Percentiles rank a stretch among this genome's conserved stretches.
Conservation (phyloP, 2,797 vertebrate species). For the Luscinia megarhynchos region DNA sequence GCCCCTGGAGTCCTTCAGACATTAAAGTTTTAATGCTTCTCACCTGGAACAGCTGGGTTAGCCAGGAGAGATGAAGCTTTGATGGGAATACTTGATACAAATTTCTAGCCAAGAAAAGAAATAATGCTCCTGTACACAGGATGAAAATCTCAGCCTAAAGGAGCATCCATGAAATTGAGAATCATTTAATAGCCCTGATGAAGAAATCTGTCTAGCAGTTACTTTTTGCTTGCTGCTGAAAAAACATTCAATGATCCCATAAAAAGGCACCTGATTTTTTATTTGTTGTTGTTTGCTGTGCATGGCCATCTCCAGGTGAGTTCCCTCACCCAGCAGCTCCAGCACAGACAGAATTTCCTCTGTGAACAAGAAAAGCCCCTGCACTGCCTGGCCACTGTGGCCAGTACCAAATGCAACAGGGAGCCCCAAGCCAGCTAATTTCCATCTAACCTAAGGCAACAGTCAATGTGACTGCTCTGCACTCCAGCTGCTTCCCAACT, state of each 20-base stretch:
- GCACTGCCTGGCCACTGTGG: not conserved
- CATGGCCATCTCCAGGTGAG: not conserved
- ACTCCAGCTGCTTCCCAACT: slow-evolving; percentile 32
- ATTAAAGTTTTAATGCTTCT: slow-evolving; percentile 27
- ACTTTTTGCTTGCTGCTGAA: not conserved
- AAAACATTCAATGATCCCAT: not conserved
- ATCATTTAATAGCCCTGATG: not conserved
- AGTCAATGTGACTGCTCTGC: slow-evolving; percentile 1
- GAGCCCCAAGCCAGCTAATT: slow-evolving; percentile 33
- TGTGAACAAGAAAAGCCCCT: not conserved
- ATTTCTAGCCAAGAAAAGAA: slow-evolving; percentile 24
- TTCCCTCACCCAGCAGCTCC: not conserved
- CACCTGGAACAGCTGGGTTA: slow-evolving; percentile 29
- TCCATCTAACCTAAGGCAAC: slow-evolving; percentile 36
- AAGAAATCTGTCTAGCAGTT: not conserved
- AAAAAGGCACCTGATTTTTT: not conserved
- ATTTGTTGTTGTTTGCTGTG: not conserved
- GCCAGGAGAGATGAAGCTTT: slow-evolving; percentile 27
- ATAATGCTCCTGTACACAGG: not conserved
- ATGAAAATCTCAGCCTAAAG: not conserved
- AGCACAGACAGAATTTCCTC: not conserved
- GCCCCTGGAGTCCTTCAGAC: not conserved
- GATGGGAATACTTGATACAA: not conserved
- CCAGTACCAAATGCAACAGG: not conserved
- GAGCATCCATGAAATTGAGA: not conserved